phyloP scores from a whole-genome alignment of 2,797 vertebrate species.

The Enteromius anoplus region DNA sequence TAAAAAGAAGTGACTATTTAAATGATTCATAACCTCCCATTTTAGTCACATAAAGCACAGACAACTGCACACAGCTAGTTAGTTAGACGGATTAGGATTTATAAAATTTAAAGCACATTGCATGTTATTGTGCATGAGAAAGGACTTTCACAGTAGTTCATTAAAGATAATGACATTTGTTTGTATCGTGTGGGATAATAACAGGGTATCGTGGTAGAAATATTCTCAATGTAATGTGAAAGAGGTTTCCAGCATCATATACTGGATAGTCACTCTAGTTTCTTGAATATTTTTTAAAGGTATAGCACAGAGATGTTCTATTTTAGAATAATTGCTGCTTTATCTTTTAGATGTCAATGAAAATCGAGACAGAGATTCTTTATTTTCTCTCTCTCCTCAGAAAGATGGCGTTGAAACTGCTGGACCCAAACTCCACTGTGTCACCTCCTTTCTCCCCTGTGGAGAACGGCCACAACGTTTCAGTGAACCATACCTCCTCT shows the following conservation, averaged over 20 bases:
- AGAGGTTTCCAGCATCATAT: neutral
- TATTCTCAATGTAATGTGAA: neutral
- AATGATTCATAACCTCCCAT: constrained; percentile 11
- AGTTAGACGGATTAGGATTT: neutral
- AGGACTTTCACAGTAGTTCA: neutral
- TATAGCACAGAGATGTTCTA: neutral
- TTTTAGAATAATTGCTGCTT: neutral
- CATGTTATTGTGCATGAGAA: neutral
- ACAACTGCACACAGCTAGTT: neutral
- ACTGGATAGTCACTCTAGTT: neutral
- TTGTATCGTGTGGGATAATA: neutral
- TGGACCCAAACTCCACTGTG: constrained; percentile 43
- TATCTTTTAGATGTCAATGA: neutral
- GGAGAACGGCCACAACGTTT: constrained; percentile 51
- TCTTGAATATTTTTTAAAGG: neutral
- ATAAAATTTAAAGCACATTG: neutral
- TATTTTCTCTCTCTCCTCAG: constrained; percentile 14
- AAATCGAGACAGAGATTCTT: neutral
- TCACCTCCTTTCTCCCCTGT: constrained; percentile 8
- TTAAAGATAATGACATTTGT: neutral
- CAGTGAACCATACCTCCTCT: constrained; percentile 51
- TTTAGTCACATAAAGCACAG: constrained; percentile 9
- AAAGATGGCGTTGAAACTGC: constrained; percentile 27
- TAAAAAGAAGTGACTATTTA: constrained; percentile 7
- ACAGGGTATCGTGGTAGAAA: neutral